These are phyloP conservation scores for Diceros bicornis DNA, from an alignment of 2,797 vertebrate genomes.

Conservation along the genomic window DNA sequence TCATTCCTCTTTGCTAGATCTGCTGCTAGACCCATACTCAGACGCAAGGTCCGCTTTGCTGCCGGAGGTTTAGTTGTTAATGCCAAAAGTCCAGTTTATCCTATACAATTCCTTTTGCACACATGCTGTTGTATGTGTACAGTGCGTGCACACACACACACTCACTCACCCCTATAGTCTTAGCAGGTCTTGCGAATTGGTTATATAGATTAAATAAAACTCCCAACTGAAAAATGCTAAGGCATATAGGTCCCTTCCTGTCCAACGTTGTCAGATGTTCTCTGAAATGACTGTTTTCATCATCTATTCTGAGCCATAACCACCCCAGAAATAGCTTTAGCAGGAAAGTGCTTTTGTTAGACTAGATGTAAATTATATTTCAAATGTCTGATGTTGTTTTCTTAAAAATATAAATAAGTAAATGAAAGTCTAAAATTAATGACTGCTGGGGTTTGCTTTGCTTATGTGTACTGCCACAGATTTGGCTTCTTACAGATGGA, in stretches of 20 bases:
- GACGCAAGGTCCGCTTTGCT: not conserved
- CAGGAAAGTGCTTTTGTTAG: constrained; percentile 85
- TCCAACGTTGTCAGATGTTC: constrained; percentile 80
- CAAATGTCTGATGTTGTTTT: constrained; percentile 87
- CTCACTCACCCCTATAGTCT: not conserved
- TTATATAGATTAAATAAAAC: constrained; percentile 71
- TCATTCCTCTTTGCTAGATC: not conserved
- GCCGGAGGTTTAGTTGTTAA: constrained; percentile 8
- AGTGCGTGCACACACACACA: not conserved
- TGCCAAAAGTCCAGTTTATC: constrained; percentile 9
- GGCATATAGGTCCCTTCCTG: constrained; percentile 79
- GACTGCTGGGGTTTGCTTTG: constrained; percentile 86
- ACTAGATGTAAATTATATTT: constrained; percentile 85
- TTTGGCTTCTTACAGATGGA: constrained; percentile 87
- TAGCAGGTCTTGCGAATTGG: constrained; percentile 33
- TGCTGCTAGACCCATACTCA: not conserved
- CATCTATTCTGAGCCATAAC: constrained; percentile 83
- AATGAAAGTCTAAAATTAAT: constrained; percentile 88
- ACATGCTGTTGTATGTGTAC: not conserved
- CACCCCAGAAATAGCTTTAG: constrained; percentile 83
- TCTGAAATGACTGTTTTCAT: constrained; percentile 81
- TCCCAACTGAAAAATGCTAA: constrained; percentile 68
- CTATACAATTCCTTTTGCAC: not conserved
- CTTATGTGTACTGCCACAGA: constrained; percentile 87
- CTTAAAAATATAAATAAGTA: constrained; percentile 87